Evolutionary conservation across 2,113 vertebrate species (phyloP).

Genomic region (Bos javanicus): DNA sequence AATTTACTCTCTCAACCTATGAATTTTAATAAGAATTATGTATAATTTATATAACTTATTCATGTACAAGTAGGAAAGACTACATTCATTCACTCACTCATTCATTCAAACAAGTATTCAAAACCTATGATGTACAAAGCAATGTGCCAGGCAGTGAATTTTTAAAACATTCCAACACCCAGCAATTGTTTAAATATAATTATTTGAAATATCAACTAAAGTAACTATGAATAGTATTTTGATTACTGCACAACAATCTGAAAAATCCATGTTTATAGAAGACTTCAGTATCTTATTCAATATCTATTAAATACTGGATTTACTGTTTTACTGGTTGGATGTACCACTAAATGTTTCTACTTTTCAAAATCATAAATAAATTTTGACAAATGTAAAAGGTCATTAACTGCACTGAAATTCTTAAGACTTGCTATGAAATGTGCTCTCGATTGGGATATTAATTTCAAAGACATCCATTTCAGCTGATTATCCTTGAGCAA

Average conservation of each 20-base stretch:
- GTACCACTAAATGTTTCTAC: constrained; percentile 52
- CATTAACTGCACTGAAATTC: constrained; percentile 74
- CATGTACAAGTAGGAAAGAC: background rate
- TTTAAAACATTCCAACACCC: background rate
- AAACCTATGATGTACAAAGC: background rate
- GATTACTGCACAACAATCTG: background rate
- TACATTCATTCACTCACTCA: background rate
- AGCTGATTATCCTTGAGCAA: constrained; percentile 73
- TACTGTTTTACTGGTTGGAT: constrained; percentile 42
- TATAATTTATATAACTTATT: background rate
- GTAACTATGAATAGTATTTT: background rate
- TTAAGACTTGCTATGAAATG: constrained; percentile 74
- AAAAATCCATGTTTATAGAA: background rate
- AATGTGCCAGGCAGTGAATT: background rate
- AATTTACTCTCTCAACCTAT: background rate
- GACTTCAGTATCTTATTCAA: background rate
- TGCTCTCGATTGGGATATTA: constrained; percentile 73
- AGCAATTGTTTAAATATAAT: background rate
- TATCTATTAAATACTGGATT: background rate
- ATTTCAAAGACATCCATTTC: constrained; percentile 76
- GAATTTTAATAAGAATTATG: background rate
- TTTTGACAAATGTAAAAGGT: constrained; percentile 72
- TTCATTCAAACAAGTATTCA: background rate
- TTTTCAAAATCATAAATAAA: constrained; percentile 74
- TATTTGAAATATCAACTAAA: background rate